Conservation (phyloP, 2,113 vertebrate species). For the Eurystomus gularis region DNA sequence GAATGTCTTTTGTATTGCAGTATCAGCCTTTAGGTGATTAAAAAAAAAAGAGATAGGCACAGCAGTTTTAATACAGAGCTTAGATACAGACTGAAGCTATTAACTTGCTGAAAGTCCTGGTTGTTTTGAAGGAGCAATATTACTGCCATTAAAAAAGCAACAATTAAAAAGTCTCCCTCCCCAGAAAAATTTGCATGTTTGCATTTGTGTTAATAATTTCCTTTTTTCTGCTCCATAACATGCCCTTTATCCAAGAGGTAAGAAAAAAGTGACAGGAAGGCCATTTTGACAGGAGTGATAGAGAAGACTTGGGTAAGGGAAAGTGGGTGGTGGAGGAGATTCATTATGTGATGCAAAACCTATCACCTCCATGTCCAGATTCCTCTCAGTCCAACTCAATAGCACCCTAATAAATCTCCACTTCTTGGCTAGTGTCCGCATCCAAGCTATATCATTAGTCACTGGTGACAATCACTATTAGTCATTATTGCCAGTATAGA, state of each 20-base stretch:
- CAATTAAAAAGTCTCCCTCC: not conserved
- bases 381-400: not conserved
- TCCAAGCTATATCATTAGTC: not conserved
- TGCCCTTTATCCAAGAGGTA: not conserved
- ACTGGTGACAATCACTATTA: not conserved
- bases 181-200: not conserved
- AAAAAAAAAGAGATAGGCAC: not conserved
- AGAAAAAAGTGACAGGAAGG: not conserved
- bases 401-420: not conserved
- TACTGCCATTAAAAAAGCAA: not conserved
- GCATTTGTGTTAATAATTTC: not conserved
- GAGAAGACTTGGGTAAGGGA: not conserved
- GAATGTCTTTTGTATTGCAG: not conserved
- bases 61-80: constrained; percentile 2
- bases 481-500: not conserved
- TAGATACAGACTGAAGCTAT: not conserved
- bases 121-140: constrained; percentile 19
- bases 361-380: not conserved
- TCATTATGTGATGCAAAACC: not conserved
- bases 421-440: not conserved
- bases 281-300: not conserved
- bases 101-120: not conserved
- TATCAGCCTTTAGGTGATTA: not conserved
- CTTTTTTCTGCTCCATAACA: not conserved
- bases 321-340: not conserved